Evolutionary conservation across 2,797 vertebrate species (phyloP).

Genomic region (Oceanodroma leucorhoa): DNA sequence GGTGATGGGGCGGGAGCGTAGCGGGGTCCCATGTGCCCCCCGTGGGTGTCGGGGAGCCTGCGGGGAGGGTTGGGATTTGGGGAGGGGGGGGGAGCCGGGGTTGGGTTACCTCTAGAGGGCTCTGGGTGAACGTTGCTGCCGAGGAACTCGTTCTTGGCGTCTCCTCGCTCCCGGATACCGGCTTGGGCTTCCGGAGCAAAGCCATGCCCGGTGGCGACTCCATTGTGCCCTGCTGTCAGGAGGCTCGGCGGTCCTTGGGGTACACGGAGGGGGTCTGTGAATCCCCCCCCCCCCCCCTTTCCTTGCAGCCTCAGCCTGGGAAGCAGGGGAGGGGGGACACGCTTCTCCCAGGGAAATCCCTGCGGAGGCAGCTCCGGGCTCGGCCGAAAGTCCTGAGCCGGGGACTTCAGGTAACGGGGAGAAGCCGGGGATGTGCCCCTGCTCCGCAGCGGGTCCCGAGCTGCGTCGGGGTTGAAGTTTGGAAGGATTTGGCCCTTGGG

Average conservation of each 20-base stretch:
- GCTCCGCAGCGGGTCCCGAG: neutral
- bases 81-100: too few species aligned
- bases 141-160: neutral
- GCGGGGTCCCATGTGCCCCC: neutral
- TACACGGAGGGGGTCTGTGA: fast-evolving
- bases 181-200: neutral
- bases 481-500: neutral
- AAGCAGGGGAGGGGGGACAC: neutral
- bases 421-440: neutral
- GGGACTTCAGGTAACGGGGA: neutral
- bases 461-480: neutral
- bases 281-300: fast-evolving
- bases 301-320: neutral
- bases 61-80: fast-evolving
- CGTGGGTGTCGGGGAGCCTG: too few species aligned
- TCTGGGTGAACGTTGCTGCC: neutral
- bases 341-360: fast-evolving
- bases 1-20: neutral
- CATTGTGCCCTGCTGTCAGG: neutral
- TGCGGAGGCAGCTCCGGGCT: neutral
- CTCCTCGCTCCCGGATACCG: neutral
- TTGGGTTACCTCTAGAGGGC: neutral
- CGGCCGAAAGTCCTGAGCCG: neutral
- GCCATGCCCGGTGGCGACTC: neutral
- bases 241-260: fast-evolving